A percentile compares a stretch with the other conserved stretches of the same genome.
phyloP scores from a whole-genome alignment of 2,888 invertebrate genomes.

The Idaea straminata region DNA sequence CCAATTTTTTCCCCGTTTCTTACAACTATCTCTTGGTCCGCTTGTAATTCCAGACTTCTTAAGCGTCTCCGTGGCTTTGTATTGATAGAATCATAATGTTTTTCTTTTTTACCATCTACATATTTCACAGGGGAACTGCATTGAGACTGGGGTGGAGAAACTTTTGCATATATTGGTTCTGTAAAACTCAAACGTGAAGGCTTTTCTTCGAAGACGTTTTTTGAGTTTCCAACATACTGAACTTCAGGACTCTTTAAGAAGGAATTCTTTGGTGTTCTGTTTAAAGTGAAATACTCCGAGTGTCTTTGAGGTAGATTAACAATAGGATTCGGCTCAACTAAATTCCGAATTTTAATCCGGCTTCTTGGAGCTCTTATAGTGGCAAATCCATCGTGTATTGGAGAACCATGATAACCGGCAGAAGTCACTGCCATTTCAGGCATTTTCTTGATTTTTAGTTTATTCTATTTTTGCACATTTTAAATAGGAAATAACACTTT shows the following conservation, averaged over 20 bases:
- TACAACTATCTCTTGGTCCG: conserved; percentile 47
- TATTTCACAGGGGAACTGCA: conserved; percentile 63
- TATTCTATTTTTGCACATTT: background rate
- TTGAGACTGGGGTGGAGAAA: conserved; percentile 63
- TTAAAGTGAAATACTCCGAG: conserved; percentile 75
- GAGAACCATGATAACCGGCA: conserved; percentile 73
- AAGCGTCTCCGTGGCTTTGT: conserved; percentile 71
- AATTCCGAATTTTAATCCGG: conserved; percentile 71
- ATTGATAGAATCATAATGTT: conserved; percentile 74
- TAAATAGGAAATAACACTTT: background rate
- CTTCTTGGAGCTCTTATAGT: conserved; percentile 86
- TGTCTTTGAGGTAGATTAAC: conserved; percentile 73
- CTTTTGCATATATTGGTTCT: conserved; percentile 75
- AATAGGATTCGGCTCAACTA: conserved; percentile 67
- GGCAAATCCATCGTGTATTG: conserved; percentile 92
- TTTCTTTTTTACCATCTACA: conserved; percentile 56
- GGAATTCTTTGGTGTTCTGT: conserved; percentile 65
- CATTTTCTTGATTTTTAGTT: conserved; percentile 10
- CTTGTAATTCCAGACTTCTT: conserved; percentile 64
- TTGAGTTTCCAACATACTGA: conserved; percentile 57
- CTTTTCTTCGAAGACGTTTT: conserved; percentile 44
- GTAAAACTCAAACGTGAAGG: conserved; percentile 65
- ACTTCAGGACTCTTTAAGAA: conserved; percentile 68
- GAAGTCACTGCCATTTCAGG: conserved; percentile 68
- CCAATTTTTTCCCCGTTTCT: conserved; percentile 58